Evolutionary conservation across 92 coral and sea anemone genomes (phyloP), one percentile per base, ranked within the genome.

Genomic region (Porites evermanni): DNA sequence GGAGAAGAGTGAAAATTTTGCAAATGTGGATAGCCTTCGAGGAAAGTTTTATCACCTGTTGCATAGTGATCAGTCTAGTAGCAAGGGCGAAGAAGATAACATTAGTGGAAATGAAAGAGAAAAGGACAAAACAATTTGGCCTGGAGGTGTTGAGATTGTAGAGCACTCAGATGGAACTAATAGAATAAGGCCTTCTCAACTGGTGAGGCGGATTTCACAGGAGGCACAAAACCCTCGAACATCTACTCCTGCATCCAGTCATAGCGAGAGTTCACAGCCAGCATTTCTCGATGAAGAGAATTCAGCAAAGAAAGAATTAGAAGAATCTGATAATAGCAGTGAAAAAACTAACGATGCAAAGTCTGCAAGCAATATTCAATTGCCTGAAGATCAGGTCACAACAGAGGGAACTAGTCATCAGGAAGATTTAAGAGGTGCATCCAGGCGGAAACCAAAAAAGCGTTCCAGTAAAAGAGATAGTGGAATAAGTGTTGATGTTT

Each of bases 401-500:
- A 47, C 13, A 7, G 24, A 51, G 21, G 17, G 29, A 23, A 51
- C 17, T 14, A 8, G 19, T 54, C 20, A 38, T 56, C 68, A 58
- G 12, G 70, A 61, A 18, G 53, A 17, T 59, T 13, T 51, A 13
- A 83, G 16, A 83, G 24, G 38, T 63, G 18, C 20, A 8, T 52
- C 80, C 17, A 83, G 16, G 47, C 17, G 9, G 23, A 64, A 61
- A 26, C 18, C 73, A 83, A 74, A 64, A 24, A 63, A 51, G 19
- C 80, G 3, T 10, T 60, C 80, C 60, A 47, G 79, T 72, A 93
- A 93, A 70, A 77, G 96, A 71, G 96, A 93, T 80, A 93, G 96
- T 56, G 96, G 96, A 12, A 93, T 93, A 24, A 85, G 89, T 59
- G 65, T 91, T 53, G 96, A 93, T 88, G 80, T 47, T 67, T 89